Base-by-base conservation (phyloP, 2,888 invertebrate genomes). In the Orthosia cruda region DNA sequence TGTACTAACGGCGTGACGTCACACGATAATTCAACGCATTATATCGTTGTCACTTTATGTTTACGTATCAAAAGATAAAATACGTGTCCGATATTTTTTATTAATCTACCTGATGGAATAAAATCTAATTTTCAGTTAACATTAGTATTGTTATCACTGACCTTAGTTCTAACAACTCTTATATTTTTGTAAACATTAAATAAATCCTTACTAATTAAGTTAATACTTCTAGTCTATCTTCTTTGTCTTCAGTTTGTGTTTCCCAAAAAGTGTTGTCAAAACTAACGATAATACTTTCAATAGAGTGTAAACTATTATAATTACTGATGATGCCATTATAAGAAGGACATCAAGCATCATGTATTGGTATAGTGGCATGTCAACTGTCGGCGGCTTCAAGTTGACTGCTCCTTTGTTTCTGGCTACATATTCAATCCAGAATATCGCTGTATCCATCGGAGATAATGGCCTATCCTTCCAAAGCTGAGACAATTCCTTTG, bases 401-500 rank as follows among this genome's bases (percentile, higher is more conserved):
- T 87, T 69, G 3, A 86, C 74, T 9, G 94, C 95, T 2, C 97
- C 97, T 63, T 95, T 94, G 23, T 97, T 96, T 79, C 96, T 94
- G 1, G 97, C 97, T 2, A 97, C 97, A 89, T 97, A 97, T 91
- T 98, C 97, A 55, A 97, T 96, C 98, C 97, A 98, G 94, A 97
- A 98, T 58, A 97, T 92, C 12, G 98, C 97, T 1, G 97, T 97
- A n/a, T 97, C 97, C 88, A 97, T 90, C 0, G 97, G 97, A 7
- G 97, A 93, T 73, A 97, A 40, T 3, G 89, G 91, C 26, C 93
- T 0, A 96, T 97, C 87, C 68, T 79, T 85, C 89, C 90, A 91
- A 0, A 89, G 18, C 2, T 57, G 45, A 7, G 89, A 90, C 12
- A 91, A 59, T 20, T 84, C 65, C 55, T 87, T 87, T 18, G 87